Base-by-base conservation (phyloP, 2,113 vertebrate species). In the Myotis yumanensis region DNA sequence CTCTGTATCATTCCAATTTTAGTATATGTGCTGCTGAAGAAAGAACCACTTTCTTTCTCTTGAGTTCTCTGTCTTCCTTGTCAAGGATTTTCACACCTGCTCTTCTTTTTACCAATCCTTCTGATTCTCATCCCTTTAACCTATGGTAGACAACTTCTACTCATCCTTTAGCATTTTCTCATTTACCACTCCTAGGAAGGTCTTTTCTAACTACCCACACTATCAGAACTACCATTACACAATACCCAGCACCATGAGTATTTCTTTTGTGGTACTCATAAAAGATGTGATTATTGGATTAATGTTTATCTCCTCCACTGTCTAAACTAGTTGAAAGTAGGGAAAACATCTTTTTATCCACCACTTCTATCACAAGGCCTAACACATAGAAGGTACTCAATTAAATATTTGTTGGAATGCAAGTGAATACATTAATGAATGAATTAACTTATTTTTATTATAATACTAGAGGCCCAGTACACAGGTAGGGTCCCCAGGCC, bases 371-470 rank as follows among this genome's bases (percentile, higher is more conserved):
- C 35, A 54, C 25, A n/a, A n/a, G 76, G 35, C 69, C 37, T 51
- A 59, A 51, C 77, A 62, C 25, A 71, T 11, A 75, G 11, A 59
- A 52, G 11, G 22, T 30, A 80, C 9, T 77, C 20, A 73, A 43
- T 69, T 46, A 86, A 81, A 48, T 83, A 71, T 68, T 85, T 90
- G 35, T 85, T 95, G 71, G 83, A 95, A 92, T 79, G 86, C 18
- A 93, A 89, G 12, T 66, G 30, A 93, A 66, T 86, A 22, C 18
- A 54, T 54, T 54, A 83, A 86, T 48, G 23, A 62, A 72, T 54
- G 0, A 91, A 82, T n/a, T 25, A 68, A 75, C 6, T 46, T 57
- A 48, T 82, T 95, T 84, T 54, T 85, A 48, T 82, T 86, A 66
- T 86, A 85, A 75, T n/a, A 86, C 54, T 54, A 25, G 57, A 59